Percentiles rank a stretch among this genome's conserved stretches.
Evolutionary conservation across 2,113 vertebrate species (phyloP).

Genomic region (Cranoglanis bouderius): DNA sequence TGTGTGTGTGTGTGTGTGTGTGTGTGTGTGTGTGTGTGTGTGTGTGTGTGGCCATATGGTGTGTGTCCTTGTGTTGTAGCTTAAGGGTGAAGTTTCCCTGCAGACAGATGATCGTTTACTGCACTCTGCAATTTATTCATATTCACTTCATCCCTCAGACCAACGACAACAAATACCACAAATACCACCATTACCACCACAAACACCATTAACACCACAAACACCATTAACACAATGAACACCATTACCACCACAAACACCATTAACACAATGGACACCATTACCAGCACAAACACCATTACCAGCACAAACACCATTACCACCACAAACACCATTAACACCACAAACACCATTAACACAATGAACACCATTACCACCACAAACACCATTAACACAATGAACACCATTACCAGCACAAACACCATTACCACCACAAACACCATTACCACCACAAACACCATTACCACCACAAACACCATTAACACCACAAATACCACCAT

Average conservation of each 20-base stretch:
- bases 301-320: no score
- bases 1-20: constrained; percentile 68
- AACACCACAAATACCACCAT: background rate
- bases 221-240: background rate
- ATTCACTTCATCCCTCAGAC: background rate
- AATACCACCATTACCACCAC: background rate
- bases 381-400: background rate
- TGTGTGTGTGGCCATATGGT: constrained; percentile 70
- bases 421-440: background rate
- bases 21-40: constrained; percentile 65
- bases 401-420: background rate
- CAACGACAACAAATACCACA: background rate
- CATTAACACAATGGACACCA: background rate
- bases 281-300: background rate
- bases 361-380: background rate
- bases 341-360: background rate
- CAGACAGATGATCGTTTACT: constrained; percentile 56
- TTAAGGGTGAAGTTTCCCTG: constrained; percentile 68
- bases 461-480: background rate
- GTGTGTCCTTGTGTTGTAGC: constrained; percentile 69
- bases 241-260: background rate
- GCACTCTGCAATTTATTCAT: constrained; percentile 56
- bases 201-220: background rate
- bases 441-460: background rate
- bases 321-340: background rate